Evolutionary conservation across 2,113 vertebrate genomes (phyloP), one percentile per base, ranked within the genome.

Genomic region (Oryzias woworae): DNA sequence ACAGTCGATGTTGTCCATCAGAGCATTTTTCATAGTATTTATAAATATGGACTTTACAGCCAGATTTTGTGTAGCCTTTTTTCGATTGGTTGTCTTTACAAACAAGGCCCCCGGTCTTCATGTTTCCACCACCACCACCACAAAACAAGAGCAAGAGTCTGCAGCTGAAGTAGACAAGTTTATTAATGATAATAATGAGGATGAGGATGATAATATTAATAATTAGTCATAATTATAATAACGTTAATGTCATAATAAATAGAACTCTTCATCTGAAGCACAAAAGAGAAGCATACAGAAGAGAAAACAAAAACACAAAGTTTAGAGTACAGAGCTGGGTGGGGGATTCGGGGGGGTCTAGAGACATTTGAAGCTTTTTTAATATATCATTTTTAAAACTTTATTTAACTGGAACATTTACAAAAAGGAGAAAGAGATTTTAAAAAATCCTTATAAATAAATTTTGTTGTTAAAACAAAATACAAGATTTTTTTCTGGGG

Each of bases 381-480:
- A 86, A 86, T 89, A 90, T 88, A 90, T 80, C 86, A 76, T 86
- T 88, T 83, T 90, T 81, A 84, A 77, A 85, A 89, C 82, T 89
- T 89, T 86, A 90, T 89, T 90, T 85, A 84, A 88, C 86, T 84
- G 80, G 85, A 91, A 89, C 89, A 91, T 91, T 92, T 92, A 92
- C 90, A 92, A 92, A 86, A 92, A 89, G 84, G 88, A 91, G 83
- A 89, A 86, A 88, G 84, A 82, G 75, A 80, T 83, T 87, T 86
- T 85, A 88, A 87, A 89, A 92, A 92, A 91, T 86, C 85, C 81
- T 91, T 92, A 92, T 90, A 92, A 92, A 91, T 92, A 89, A 91
- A 90, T 85, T 86, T 91, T 84, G 85, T 90, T 88, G 82, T 89
- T 90, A 89, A 86, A 92, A 91, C 89, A 92, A 92, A 92, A 92